A percentile compares a stretch with the other conserved stretches of the same genome.
These are phyloP conservation scores for Ditylenchus weischeri DNA, from an alignment of 2,888 invertebrate species.

Conservation along the genomic window DNA sequence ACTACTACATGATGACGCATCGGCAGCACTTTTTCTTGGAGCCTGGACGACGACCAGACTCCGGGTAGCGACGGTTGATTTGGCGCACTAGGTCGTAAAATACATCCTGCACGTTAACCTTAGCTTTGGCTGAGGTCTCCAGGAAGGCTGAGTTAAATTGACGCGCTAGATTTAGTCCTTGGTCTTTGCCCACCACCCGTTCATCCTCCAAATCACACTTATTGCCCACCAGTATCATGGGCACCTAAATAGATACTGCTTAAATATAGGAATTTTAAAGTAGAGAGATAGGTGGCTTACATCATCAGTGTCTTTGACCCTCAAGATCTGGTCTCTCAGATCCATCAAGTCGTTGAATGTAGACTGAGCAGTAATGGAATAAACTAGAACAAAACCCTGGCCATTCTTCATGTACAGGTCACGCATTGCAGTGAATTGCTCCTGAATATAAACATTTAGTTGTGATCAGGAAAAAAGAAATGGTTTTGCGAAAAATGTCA, in stretches of 20 bases:
- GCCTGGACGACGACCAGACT: slow-evolving; percentile 68
- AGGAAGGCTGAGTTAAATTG: slow-evolving; percentile 98
- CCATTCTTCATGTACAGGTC: slow-evolving; percentile 99
- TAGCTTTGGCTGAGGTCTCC: slow-evolving; percentile 99
- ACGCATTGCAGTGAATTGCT: slow-evolving; percentile 97
- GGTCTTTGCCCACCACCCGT: slow-evolving; percentile 97
- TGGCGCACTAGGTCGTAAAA: slow-evolving; percentile 99
- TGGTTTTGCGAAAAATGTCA: no score
- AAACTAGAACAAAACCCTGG: slow-evolving; percentile 72
- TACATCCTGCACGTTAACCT: slow-evolving; percentile 98
- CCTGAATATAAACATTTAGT: slow-evolving; percentile 59
- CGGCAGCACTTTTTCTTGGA: slow-evolving; percentile 65
- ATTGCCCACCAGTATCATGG: slow-evolving; percentile 99
- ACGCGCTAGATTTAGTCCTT: slow-evolving; percentile 83
- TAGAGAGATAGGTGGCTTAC: slow-evolving; percentile 21
- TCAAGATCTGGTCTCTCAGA: slow-evolving; percentile 93
- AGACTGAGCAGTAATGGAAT: slow-evolving; percentile 97
- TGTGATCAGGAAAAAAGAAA: no score
- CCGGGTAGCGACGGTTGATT: slow-evolving; percentile 99
- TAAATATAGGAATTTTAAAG: no score
- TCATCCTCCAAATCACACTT: slow-evolving; percentile 99
- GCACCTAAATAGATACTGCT: no score
- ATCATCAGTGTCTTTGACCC: slow-evolving; percentile 75
- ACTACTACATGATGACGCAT: slow-evolving; percentile 48
- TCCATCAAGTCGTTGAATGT: slow-evolving; percentile 97